Evolutionary conservation across 2,113 vertebrate species (phyloP).

Genomic region (Brienomyrus brachyistius): DNA sequence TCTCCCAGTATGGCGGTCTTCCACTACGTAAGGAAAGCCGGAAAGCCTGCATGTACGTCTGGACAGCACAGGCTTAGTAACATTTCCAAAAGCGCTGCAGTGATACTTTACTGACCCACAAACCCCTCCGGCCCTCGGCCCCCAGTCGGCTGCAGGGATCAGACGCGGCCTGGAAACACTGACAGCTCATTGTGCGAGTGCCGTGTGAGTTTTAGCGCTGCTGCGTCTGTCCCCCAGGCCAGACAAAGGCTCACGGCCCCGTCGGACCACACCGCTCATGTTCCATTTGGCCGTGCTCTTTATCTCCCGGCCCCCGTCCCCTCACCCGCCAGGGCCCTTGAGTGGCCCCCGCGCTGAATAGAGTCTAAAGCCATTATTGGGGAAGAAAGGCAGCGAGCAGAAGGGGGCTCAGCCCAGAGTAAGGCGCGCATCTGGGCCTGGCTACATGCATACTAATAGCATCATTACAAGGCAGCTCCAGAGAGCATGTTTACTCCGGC

Average conservation of each 20-base stretch:
- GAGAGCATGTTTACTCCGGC: slow-evolving; percentile 85
- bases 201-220: slow-evolving; percentile 41
- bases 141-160: slow-evolving; percentile 28
- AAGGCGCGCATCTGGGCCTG: slow-evolving; percentile 83
- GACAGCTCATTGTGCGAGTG: slow-evolving; percentile 27
- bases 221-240: slow-evolving; percentile 41
- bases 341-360: slow-evolving; percentile 60
- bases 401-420: slow-evolving; percentile 70
- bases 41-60: background rate
- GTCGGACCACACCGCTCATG: slow-evolving; percentile 45
- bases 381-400: slow-evolving; percentile 27
- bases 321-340: slow-evolving; percentile 43
- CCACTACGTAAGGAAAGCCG: background rate
- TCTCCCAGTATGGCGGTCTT: background rate
- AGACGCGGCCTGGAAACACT: slow-evolving; percentile 40
- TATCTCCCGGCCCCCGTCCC: slow-evolving; percentile 54
- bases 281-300: slow-evolving; percentile 61
- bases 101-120: background rate
- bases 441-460: slow-evolving; percentile 90
- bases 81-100: background rate
- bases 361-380: slow-evolving; percentile 70
- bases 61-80: too few relatives aligned
- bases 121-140: background rate
- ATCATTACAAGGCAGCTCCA: slow-evolving; percentile 80
- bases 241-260: slow-evolving; percentile 49